Evolutionary conservation across 2,888 invertebrate genomes (phyloP), one percentile per base, ranked within the genome.

Genomic region (Marasmarcha lunaedactyla): DNA sequence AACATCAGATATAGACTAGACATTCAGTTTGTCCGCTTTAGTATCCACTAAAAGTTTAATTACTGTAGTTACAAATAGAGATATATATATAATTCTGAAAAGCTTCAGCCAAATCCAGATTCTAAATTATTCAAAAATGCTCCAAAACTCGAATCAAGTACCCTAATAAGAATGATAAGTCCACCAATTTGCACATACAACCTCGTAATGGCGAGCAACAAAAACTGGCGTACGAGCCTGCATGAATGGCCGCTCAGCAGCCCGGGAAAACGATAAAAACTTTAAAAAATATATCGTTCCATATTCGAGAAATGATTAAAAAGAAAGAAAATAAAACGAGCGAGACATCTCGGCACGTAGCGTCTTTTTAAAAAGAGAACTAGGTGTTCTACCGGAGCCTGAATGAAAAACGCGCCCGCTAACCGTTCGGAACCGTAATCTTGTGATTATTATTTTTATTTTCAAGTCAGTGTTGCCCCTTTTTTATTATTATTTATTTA

Each of bases 291-390:
- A 68, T 20, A 20, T 20, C 71, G 74, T 60, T 68, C 79, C 78
- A 83, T 81, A 83, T 81, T 83, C 81, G 79, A 73, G 78, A 81
- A 78, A 79, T 78, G 77, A 79, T 81, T 76, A 74, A 78, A 81
- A 78, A 78, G 56, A 65, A 67, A 64, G 58, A 68, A 68, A 73
- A 73, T 67, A 69, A 72, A 76, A 63, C 61, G 62, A 61, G 49
- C 51, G 52, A 61, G 57, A 53, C 20, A 63, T 63, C 63, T 63
- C 65, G 71, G 76, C 79, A 79, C 78, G 79, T 77, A 73, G 71
- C 63, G 63, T 52, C 63, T 60, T 11, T 48, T 72, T 76, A 81
- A 83, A 81, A 81, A 79, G 76, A 81, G 67, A 78, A 83, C 79
- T 81, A 20, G 20, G 20, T 20, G 81, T 81, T 69, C 61, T 53